Evolutionary conservation across 1,140 invertebrate genomes (phyloP).

Genomic region (Polypedilum vanderplanki): DNA sequence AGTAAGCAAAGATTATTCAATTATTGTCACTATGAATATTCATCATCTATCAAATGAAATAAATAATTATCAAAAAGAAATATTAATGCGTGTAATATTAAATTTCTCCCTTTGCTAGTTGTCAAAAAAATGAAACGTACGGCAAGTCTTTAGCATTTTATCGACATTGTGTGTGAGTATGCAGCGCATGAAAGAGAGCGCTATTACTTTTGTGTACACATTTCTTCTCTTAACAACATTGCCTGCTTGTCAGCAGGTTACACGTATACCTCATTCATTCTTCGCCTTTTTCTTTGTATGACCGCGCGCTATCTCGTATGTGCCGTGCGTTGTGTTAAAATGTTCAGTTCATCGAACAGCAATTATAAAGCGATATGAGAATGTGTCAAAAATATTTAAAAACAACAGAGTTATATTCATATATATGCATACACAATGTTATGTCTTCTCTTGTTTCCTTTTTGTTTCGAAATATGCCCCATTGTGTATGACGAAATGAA

Average conservation of each 20-base stretch:
- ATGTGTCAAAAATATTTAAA: conserved; percentile 14
- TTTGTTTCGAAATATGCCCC: too few species aligned
- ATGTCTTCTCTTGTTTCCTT: too few species aligned
- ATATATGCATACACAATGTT: too few species aligned
- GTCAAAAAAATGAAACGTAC: too few species aligned
- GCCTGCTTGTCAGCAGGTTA: conserved; percentile 22
- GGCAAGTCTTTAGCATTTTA: too few species aligned
- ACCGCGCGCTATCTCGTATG: neutral
- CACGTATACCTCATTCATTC: neutral
- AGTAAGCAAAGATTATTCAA: neutral
- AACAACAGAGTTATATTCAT: neutral
- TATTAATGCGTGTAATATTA: too few species aligned
- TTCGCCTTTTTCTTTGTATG: neutral
- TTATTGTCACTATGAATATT: neutral
- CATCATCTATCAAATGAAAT: neutral
- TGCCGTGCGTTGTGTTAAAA: conserved; percentile 10
- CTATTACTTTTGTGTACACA: too few species aligned
- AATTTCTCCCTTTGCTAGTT: too few species aligned
- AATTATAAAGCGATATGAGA: conserved; percentile 19
- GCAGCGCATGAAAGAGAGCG: neutral
- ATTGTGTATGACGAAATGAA: too few species aligned
- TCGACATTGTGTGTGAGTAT: too few species aligned
- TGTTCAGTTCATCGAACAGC: conserved; percentile 8
- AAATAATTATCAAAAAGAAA: too few species aligned
- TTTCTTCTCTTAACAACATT: neutral